Evolutionary conservation across 1,140 invertebrate genomes (phyloP).

Genomic region (Cydia fagiglandana): DNA sequence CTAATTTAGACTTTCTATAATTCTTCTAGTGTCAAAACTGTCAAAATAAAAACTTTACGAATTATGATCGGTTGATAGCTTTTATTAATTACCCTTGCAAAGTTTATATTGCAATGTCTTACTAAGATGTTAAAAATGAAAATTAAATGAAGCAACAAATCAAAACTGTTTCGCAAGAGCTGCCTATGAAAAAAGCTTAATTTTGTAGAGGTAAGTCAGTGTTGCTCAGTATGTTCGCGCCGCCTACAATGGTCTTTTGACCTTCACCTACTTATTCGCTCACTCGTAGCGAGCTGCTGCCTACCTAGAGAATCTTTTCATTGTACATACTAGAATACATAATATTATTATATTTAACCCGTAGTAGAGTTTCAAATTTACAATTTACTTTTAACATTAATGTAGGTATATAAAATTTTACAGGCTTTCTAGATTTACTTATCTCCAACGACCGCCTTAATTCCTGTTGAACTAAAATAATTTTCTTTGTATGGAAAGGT

Average conservation of each 20-base stretch:
- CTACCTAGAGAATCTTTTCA: conserved; percentile 66
- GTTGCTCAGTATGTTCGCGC: conserved; percentile 53
- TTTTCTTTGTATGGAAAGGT: too few relatives aligned
- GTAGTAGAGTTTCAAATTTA: not conserved
- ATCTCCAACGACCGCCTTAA: too few relatives aligned
- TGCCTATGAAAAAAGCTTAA: conserved; percentile 29
- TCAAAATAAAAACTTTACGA: too few relatives aligned
- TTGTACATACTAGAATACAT: conserved; percentile 39
- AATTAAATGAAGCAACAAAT: conserved; percentile 18
- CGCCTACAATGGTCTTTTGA: conserved; percentile 65
- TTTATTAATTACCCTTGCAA: not conserved
- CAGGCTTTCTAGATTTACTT: too few relatives aligned
- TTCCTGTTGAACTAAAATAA: too few relatives aligned
- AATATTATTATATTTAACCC: not conserved
- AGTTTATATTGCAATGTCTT: not conserved
- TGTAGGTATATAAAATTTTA: too few relatives aligned
- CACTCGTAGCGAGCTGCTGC: conserved; percentile 60
- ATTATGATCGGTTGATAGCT: not conserved
- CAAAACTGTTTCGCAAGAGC: conserved; percentile 18
- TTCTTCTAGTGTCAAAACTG: not conserved
- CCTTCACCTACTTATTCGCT: conserved; percentile 73
- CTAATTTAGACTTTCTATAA: too few relatives aligned
- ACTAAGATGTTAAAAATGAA: conserved; percentile 8
- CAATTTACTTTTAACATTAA: too few relatives aligned
- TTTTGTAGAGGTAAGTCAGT: conserved; percentile 23